A percentile compares a stretch with the other conserved stretches of the same genome.
phyloP scores from a whole-genome alignment of 2,113 vertebrate species.

The Ctenomys sociabilis region DNA sequence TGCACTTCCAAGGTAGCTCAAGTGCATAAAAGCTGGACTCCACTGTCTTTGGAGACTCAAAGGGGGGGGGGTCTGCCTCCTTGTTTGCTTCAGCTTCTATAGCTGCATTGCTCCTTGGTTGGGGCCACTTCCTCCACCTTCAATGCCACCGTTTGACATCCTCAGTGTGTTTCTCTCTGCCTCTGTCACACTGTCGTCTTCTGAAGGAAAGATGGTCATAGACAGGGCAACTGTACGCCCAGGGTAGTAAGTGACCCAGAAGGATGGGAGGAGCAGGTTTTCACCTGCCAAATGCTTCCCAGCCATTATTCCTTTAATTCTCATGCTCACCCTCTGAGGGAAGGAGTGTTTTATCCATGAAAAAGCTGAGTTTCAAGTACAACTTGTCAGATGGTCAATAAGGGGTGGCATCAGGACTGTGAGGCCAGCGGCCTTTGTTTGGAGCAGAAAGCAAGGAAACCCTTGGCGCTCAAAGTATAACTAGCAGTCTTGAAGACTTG shows the following conservation, averaged over 20 bases:
- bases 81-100: not conserved
- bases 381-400: not conserved
- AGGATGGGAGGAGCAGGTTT: not conserved
- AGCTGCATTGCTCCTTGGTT: not conserved
- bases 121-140: not conserved
- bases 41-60: not conserved
- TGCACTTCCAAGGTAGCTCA: not conserved
- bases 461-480: not conserved
- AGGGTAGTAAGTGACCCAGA: not conserved
- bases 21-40: not conserved
- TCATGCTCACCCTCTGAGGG: not conserved
- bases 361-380: not conserved
- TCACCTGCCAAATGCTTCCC: not conserved
- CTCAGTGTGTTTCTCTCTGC: not conserved
- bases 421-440: not conserved
- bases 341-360: not conserved
- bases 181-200: not conserved
- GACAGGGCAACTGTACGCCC: not conserved
- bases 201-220: not conserved
- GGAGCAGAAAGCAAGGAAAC: not conserved
- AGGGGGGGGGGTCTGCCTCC: not conserved
- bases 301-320: not conserved
- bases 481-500: not conserved
- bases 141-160: not conserved
- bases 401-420: not conserved